A percentile compares a stretch with the other conserved stretches of the same genome.
Conservation (phyloP, 2,113 vertebrate genomes). For the Zeus faber region DNA sequence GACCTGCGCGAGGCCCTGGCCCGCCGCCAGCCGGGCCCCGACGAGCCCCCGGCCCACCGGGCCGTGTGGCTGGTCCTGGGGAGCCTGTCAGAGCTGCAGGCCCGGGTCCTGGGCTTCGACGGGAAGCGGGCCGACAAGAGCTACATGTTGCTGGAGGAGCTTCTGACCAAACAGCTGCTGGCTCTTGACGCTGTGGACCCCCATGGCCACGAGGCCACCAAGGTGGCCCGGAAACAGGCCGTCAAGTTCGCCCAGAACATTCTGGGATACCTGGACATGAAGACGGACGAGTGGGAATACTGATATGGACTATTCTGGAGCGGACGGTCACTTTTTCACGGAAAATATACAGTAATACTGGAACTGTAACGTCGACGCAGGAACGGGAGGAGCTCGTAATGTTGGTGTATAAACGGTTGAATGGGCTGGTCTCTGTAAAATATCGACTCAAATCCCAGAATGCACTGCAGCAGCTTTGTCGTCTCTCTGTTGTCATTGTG, state of each 20-base stretch:
- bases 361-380: background rate
- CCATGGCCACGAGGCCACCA: constrained; percentile 84
- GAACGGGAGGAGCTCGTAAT: constrained; percentile 22
- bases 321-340: too few relatives aligned
- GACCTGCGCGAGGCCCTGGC: constrained; percentile 88
- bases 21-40: constrained; percentile 69
- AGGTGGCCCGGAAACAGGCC: constrained; percentile 89
- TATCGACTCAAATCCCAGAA: constrained; percentile 57
- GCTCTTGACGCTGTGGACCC: constrained; percentile 94
- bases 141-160: constrained; percentile 92
- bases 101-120: constrained; percentile 87
- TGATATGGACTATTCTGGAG: constrained; percentile 22
- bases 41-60: constrained; percentile 78
- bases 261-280: constrained; percentile 95
- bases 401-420: constrained; percentile 46
- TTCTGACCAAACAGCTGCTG: constrained; percentile 94
- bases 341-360: constrained; percentile 1
- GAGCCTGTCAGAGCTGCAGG: constrained; percentile 87
- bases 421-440: constrained; percentile 47
- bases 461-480: constrained; percentile 63
- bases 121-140: constrained; percentile 92
- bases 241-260: constrained; percentile 96
- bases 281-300: constrained; percentile 97
- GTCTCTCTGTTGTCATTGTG: constrained; percentile 38
- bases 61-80: constrained; percentile 88